Conservation (phyloP, 1,140 invertebrate species). For the Zaprionus ghesquierei region DNA sequence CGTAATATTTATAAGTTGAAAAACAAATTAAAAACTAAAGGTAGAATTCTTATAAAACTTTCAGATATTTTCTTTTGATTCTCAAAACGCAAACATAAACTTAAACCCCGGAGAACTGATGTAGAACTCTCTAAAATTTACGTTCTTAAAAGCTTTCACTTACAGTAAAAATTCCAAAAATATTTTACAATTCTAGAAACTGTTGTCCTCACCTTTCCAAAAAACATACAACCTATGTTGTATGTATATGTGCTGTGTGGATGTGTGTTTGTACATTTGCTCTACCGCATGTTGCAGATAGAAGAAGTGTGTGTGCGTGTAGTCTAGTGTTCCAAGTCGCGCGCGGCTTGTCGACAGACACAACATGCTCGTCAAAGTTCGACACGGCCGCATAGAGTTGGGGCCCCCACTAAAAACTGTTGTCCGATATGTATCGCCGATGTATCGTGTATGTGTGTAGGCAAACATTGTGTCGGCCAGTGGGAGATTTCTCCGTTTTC, state of each 20-base stretch:
- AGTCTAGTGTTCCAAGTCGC: constrained; percentile 20
- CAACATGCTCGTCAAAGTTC: constrained; percentile 38
- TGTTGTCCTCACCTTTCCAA: background rate
- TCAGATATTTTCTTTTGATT: too few species aligned
- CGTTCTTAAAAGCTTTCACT: background rate
- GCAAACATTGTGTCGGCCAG: constrained; percentile 1
- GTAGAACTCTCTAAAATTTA: background rate
- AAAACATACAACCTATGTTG: background rate
- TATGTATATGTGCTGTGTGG: background rate
- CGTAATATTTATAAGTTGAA: too few species aligned
- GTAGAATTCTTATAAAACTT: too few species aligned
- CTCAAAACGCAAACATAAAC: too few species aligned
- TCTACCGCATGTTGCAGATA: constrained; percentile 18
- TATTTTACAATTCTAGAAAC: background rate
- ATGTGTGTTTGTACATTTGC: constrained; percentile 18
- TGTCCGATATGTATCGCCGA: constrained; percentile 14
- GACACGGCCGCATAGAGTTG: constrained; percentile 36
- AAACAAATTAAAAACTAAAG: too few species aligned
- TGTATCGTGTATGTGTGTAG: constrained; percentile 37
- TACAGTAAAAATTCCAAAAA: background rate
- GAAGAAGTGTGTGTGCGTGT: background rate
- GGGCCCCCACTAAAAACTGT: constrained; percentile 24
- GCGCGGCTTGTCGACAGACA: constrained; percentile 20
- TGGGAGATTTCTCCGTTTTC: constrained; percentile 5
- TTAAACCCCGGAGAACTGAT: too few species aligned